Evolutionary conservation across 2,113 vertebrate species (phyloP).

Genomic region (Cricetomys ansorgei): DNA sequence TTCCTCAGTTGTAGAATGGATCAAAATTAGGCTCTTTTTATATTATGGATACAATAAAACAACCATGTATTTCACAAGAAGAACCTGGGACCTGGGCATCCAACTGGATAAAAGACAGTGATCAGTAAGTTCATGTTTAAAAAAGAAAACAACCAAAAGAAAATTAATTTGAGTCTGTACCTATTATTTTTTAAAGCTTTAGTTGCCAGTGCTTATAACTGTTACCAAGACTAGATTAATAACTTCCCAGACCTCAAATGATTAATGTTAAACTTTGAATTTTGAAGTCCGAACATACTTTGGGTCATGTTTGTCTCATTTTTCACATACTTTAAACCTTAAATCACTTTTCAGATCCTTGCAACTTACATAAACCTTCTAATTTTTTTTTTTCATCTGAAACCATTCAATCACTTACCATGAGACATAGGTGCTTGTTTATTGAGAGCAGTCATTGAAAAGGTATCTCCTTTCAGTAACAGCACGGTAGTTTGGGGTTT

Average conservation of each 20-base stretch:
- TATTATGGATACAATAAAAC: neutral
- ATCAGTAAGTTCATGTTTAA: neutral
- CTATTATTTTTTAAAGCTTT: neutral
- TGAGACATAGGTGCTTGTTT: neutral
- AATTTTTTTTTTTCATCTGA: neutral
- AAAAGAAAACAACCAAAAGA: neutral
- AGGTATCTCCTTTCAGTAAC: neutral
- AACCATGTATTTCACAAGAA: neutral
- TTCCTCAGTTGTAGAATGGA: neutral
- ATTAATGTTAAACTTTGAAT: neutral
- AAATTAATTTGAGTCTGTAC: neutral
- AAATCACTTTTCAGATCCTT: neutral
- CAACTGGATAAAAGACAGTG: neutral
- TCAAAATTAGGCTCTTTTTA: neutral
- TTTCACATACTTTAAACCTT: neutral
- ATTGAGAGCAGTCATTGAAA: neutral
- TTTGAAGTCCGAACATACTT: neutral
- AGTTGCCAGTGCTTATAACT: neutral
- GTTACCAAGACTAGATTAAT: neutral
- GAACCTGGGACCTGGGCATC: neutral
- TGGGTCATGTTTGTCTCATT: neutral
- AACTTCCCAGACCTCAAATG: neutral
- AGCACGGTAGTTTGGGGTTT: neutral
- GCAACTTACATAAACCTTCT: neutral
- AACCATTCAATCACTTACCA: neutral